These are phyloP conservation scores for Euphydryas editha DNA, from an alignment of 2,888 invertebrate species.

Conservation along the genomic window DNA sequence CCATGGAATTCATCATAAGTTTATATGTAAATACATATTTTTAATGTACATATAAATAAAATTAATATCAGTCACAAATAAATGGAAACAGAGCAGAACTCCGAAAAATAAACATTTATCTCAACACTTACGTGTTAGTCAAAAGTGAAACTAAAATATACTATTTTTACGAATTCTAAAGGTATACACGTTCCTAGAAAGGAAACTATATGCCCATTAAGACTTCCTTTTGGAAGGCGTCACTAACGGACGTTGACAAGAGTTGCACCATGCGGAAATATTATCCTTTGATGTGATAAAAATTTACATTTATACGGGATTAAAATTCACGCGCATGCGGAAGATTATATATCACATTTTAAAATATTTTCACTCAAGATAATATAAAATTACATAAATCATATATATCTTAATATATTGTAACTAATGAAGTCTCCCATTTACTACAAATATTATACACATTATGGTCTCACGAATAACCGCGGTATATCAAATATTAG, in stretches of 20 bases:
- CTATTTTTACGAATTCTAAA: conserved; percentile 36
- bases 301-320: conserved; percentile 11
- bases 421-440: not conserved
- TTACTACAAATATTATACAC: not conserved
- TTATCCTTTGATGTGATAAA: conserved; percentile 49
- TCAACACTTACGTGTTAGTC: conserved; percentile 16
- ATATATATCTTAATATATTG: too few species aligned
- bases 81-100: not conserved
- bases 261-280: conserved; percentile 54
- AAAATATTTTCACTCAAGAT: too few species aligned
- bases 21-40: too few species aligned
- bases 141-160: conserved; percentile 19
- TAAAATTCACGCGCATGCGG: not conserved
- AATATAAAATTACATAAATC: too few species aligned
- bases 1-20: too few species aligned
- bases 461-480: not conserved
- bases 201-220: conserved; percentile 61
- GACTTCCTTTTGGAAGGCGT: conserved; percentile 55
- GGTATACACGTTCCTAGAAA: conserved; percentile 51
- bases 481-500: not conserved
- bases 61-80: not conserved
- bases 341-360: too few species aligned
- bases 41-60: too few species aligned
- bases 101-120: not conserved
- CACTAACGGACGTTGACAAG: conserved; percentile 51